A percentile compares a stretch with the other conserved stretches of the same genome.
Evolutionary conservation across 2,888 invertebrate genomes (phyloP).

Genomic region (Thecocarcelia acutangulata): DNA sequence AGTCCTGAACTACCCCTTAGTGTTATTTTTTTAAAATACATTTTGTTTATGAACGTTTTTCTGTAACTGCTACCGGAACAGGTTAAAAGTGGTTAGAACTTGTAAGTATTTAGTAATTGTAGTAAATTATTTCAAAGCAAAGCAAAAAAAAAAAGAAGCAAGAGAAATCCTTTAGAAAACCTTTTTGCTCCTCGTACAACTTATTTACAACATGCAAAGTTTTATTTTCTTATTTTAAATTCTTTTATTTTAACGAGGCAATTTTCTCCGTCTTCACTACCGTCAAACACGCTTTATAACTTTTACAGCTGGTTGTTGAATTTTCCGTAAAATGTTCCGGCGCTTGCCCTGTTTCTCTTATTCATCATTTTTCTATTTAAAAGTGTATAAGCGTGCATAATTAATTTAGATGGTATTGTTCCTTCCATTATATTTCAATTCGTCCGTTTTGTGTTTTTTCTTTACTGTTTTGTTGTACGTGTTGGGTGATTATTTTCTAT

Average conservation of each 20-base stretch:
- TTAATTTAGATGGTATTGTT: conserved; percentile 52
- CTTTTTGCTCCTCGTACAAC: not conserved
- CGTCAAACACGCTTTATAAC: not conserved
- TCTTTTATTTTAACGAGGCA: not conserved
- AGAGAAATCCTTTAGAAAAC: conserved; percentile 42
- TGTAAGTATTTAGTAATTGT: conserved; percentile 6
- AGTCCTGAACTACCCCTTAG: too few relatives aligned
- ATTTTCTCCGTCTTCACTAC: not conserved
- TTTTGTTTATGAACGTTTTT: not conserved
- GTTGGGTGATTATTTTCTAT: conserved; percentile 31
- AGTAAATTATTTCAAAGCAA: not conserved
- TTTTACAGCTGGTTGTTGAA: not conserved
- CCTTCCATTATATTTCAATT: conserved; percentile 22
- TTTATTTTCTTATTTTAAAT: not conserved
- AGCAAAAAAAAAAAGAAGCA: not conserved
- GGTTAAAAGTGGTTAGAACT: conserved; percentile 4
- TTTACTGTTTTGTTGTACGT: conserved; percentile 19
- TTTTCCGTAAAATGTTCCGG: conserved; percentile 9
- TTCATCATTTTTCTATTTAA: conserved; percentile 26
- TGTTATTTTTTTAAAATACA: too few relatives aligned
- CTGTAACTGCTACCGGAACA: not conserved
- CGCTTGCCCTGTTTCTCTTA: not conserved
- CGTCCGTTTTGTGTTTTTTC: not conserved
- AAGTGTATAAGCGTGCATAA: conserved; percentile 59
- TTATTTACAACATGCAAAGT: not conserved